Percentiles rank a stretch among this genome's conserved stretches.
Evolutionary conservation across 1,140 invertebrate species (phyloP).

Genomic region (Drosophila albomicans): DNA sequence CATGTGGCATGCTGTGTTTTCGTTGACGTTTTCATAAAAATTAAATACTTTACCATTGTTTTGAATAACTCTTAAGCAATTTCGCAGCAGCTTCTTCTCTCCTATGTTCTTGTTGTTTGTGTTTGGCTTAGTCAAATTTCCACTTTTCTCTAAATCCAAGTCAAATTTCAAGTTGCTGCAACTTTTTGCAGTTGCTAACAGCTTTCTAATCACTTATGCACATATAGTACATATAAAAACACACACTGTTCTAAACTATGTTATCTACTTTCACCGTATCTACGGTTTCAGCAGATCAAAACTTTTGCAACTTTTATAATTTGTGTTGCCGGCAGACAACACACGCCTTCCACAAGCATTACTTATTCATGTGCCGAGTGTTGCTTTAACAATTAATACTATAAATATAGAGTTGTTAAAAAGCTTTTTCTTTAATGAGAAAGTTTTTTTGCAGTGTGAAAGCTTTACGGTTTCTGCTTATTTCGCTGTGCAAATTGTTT

Average conservation of each 20-base stretch:
- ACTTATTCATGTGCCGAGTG: background rate
- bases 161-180: constrained; percentile 9
- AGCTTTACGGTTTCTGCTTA: no score
- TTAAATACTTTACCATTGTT: constrained; percentile 60
- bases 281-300: background rate
- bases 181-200: background rate
- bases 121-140: background rate
- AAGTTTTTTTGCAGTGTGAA: no score
- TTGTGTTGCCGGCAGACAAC: background rate
- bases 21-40: constrained; percentile 75
- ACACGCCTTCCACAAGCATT: background rate
- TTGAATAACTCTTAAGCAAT: background rate
- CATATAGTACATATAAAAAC: background rate
- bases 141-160: background rate
- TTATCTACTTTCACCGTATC: background rate
- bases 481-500: no score
- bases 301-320: background rate
- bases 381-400: background rate
- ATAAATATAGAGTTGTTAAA: background rate
- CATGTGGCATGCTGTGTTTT: constrained; percentile 42
- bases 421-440: no score
- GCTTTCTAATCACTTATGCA: background rate
- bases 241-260: background rate
- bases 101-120: background rate
- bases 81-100: background rate